Conservation (phyloP, 2,797 vertebrate genomes). For the Anas capensis region DNA sequence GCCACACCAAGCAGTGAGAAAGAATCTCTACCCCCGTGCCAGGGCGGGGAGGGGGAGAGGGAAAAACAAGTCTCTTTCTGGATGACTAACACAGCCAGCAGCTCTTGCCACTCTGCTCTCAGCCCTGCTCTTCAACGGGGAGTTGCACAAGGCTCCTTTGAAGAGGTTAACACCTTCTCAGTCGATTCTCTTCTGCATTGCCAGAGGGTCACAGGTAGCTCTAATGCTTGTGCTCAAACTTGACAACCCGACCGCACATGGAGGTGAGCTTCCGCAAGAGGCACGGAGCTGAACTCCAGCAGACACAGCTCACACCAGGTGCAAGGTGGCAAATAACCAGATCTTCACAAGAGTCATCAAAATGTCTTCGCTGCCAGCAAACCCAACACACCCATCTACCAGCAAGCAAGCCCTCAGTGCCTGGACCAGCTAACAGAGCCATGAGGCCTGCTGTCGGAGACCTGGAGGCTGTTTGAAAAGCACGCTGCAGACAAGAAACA, state of each 20-base stretch:
- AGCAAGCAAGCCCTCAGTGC: not conserved
- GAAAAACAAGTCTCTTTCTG: slow-evolving; percentile 52
- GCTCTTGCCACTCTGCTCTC: not conserved
- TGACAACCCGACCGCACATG: accelerated
- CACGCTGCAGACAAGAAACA: accelerated
- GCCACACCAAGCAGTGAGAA: not conserved
- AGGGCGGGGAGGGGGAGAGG: slow-evolving; percentile 30
- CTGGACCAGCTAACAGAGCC: not conserved
- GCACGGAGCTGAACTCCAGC: accelerated
- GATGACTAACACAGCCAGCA: slow-evolving; percentile 61
- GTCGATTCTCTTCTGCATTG: not conserved
- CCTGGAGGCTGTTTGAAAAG: not conserved
- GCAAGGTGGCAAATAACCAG: not conserved
- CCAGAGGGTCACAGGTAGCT: not conserved
- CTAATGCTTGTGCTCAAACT: accelerated
- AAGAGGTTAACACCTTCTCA: not conserved
- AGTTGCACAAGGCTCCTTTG: not conserved
- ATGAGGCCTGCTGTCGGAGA: not conserved
- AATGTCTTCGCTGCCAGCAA: not conserved
- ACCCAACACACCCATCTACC: not conserved
- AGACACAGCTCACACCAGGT: accelerated
- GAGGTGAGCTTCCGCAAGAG: accelerated
- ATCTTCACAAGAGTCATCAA: not conserved
- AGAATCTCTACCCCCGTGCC: not conserved
- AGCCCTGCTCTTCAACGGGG: not conserved